phyloP scores from a whole-genome alignment of 2,888 invertebrate genomes.

The Aradus depressus region DNA sequence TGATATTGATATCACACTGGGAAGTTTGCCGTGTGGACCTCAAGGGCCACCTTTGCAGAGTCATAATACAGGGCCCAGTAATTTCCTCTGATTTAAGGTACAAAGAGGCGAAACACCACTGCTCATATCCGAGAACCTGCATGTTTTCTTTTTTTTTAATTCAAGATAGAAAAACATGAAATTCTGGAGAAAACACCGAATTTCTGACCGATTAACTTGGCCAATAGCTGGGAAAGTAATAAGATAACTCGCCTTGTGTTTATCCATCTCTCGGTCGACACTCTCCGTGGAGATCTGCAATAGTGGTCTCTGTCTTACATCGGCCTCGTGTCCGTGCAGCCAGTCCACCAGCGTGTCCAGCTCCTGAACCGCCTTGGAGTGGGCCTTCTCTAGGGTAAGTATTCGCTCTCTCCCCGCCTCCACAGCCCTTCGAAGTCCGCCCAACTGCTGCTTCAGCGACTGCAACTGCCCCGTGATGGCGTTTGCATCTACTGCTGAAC shows the following conservation, averaged over 20 bases:
- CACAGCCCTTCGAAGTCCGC: conserved; percentile 53
- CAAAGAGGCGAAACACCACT: too few species aligned
- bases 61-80: too few species aligned
- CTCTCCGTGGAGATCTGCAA: conserved; percentile 65
- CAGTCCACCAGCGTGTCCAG: conserved; percentile 72
- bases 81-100: too few species aligned
- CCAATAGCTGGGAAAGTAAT: not conserved
- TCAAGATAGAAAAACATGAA: not conserved
- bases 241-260: conserved; percentile 22
- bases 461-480: conserved; percentile 79
- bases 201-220: not conserved
- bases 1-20: too few species aligned
- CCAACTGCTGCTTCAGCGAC: conserved; percentile 63
- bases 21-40: too few species aligned
- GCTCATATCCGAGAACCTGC: too few species aligned
- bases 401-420: conserved; percentile 80
- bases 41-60: too few species aligned
- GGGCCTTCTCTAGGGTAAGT: conserved; percentile 77
- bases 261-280: conserved; percentile 46
- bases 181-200: not conserved
- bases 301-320: conserved; percentile 70
- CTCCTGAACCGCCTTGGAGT: conserved; percentile 70
- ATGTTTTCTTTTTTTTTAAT: not conserved
- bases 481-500: conserved; percentile 75
- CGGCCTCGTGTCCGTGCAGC: conserved; percentile 70